These are phyloP conservation scores for Orgyia antiqua DNA, from an alignment of 2,888 invertebrate genomes.

Conservation along the genomic window DNA sequence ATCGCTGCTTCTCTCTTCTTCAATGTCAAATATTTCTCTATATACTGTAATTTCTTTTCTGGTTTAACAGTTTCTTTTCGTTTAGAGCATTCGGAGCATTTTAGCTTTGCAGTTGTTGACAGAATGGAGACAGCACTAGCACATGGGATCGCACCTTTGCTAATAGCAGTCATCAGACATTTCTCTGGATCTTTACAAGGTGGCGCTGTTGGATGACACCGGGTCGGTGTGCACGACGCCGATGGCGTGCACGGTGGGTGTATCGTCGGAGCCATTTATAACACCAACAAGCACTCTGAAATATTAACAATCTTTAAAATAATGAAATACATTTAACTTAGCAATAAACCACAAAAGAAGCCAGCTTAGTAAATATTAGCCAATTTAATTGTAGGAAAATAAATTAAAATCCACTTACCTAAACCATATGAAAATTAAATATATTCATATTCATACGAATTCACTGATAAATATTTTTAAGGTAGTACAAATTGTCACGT, in stretches of 20 bases:
- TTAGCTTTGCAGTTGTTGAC: slow-evolving; percentile 46
- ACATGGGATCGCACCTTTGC: slow-evolving; percentile 50
- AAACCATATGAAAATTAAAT: slow-evolving; percentile 5
- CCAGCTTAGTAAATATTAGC: slow-evolving; percentile 45
- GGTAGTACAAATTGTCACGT: too few relatives aligned
- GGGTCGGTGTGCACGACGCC: slow-evolving; percentile 52
- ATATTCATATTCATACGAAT: not conserved
- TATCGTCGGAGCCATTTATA: slow-evolving; percentile 47
- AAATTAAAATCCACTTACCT: slow-evolving; percentile 28
- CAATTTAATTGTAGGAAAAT: slow-evolving; percentile 29
- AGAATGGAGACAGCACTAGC: slow-evolving; percentile 61
- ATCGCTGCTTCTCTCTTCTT: slow-evolving; percentile 50
- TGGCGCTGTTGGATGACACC: slow-evolving; percentile 61
- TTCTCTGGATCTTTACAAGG: slow-evolving; percentile 54
- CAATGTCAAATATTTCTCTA: slow-evolving; percentile 45
- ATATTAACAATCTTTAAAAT: slow-evolving; percentile 12
- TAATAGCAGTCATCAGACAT: slow-evolving; percentile 49
- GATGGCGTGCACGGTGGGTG: slow-evolving; percentile 65
- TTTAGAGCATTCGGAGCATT: slow-evolving; percentile 46
- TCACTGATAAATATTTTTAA: too few relatives aligned
- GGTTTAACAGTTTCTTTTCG: slow-evolving; percentile 17
- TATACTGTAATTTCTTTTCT: slow-evolving; percentile 27
- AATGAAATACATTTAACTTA: slow-evolving; percentile 1
- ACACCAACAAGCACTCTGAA: slow-evolving; percentile 33
- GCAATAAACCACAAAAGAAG: slow-evolving; percentile 27